Conservation (phyloP, 2,113 vertebrate genomes). For the Alligator mississippiensis region DNA sequence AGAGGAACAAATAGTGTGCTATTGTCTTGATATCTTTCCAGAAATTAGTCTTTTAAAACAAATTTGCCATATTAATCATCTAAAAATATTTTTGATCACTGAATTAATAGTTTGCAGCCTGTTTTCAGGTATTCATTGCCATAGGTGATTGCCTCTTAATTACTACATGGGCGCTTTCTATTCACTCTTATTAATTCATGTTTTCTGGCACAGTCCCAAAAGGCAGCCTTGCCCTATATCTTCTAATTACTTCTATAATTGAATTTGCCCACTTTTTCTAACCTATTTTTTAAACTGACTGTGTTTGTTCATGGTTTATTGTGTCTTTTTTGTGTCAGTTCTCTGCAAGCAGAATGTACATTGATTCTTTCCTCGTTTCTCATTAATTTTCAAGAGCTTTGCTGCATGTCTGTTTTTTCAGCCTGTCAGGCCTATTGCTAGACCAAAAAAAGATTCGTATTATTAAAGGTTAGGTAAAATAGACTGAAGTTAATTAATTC, state of each 20-base stretch:
- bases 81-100: slow-evolving; percentile 99
- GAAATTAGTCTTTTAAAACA: slow-evolving; percentile 99
- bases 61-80: slow-evolving; percentile 99
- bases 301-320: slow-evolving; percentile 99
- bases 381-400: slow-evolving; percentile 94
- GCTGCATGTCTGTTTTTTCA: slow-evolving; percentile 87
- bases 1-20: slow-evolving; percentile 92
- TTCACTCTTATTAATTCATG: slow-evolving; percentile 99
- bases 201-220: slow-evolving; percentile 96
- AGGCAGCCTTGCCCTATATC: slow-evolving; percentile 98
- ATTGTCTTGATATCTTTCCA: slow-evolving; percentile 99
- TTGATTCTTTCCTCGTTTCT: slow-evolving; percentile 91
- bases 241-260: slow-evolving; percentile 99
- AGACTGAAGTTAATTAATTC: slow-evolving; percentile 94
- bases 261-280: slow-evolving; percentile 99
- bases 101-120: slow-evolving; percentile 97
- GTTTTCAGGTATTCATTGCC: slow-evolving; percentile 97
- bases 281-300: slow-evolving; percentile 97
- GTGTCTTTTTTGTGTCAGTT: slow-evolving; percentile 97
- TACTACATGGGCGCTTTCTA: slow-evolving; percentile 96
- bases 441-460: slow-evolving; percentile 80
- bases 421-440: slow-evolving; percentile 86
- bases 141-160: slow-evolving; percentile 99
- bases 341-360: slow-evolving; percentile 92
- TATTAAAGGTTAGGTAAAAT: slow-evolving; percentile 90